phyloP scores from a whole-genome alignment of 2,888 invertebrate genomes.

The Drosophila longiperda region DNA sequence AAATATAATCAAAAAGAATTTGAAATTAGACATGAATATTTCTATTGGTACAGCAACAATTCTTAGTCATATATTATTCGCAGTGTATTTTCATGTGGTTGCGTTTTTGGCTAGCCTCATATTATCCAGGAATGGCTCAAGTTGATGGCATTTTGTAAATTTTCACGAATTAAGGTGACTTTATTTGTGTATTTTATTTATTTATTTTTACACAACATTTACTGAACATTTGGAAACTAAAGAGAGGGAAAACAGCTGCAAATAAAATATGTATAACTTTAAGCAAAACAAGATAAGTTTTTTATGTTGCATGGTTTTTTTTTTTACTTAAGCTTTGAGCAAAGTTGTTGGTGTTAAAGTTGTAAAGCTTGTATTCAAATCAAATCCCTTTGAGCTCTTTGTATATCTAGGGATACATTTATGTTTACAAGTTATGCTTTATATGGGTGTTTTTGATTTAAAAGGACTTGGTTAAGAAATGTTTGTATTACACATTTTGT shows the following conservation, averaged over 20 bases:
- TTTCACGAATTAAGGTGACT: conserved; percentile 63
- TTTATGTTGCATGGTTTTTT: conserved; percentile 14
- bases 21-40: background rate
- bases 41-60: too few species aligned
- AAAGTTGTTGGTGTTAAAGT: conserved; percentile 17
- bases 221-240: conserved; percentile 42
- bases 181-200: background rate
- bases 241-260: conserved; percentile 29
- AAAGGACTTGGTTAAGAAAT: background rate
- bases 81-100: conserved; percentile 2
- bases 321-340: conserved; percentile 10
- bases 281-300: conserved; percentile 12
- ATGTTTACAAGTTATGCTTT: background rate
- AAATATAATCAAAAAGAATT: background rate
- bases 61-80: background rate
- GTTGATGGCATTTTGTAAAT: conserved; percentile 59
- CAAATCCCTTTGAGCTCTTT: conserved; percentile 7
- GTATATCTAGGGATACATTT: background rate
- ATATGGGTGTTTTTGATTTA: background rate
- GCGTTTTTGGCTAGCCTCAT: conserved; percentile 35
- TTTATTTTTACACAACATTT: conserved; percentile 24
- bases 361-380: conserved; percentile 16
- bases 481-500: background rate
- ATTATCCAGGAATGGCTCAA: conserved; percentile 60
- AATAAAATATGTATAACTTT: conserved; percentile 50